Evolutionary conservation across 2,888 invertebrate species (phyloP), one percentile per base, ranked within the genome.

Genomic region (Microctonus aethiopoides): DNA sequence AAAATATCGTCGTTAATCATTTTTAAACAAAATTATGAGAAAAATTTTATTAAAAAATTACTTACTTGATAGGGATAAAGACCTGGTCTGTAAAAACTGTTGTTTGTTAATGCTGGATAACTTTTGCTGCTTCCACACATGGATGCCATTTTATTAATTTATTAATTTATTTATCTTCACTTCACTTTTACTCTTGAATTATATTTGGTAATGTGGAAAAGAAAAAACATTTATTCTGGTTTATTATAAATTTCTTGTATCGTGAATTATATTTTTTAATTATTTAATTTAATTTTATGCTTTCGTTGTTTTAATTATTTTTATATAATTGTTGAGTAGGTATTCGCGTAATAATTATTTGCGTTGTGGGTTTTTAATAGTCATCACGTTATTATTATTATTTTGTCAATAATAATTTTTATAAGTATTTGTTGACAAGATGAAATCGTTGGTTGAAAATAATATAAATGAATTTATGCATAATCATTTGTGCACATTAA

Each of bases 121-220:
- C 89, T 90, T 83, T 91, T 91, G 86, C 89, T 89, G 85, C 90
- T 90, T 82, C 90, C 90, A 83, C 90, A 90, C 89, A 91, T 89
- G 56, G 91, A 90, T 82, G 91, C 90, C 91, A 91, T 91, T 36
- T 34, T n/a, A n/a, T n/a, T n/a, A n/a, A 60, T 41, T 63, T 36
- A 57, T 34, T 59, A 41, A 10, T 52, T 59, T 69, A 60, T 32
- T 65, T 67, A 67, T 69, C 68, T 41, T n/a, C 20, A 22, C 52
- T 66, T 24, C 32, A 16, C 24, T 6, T 26, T 5, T 41, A 1
- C 29, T 22, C 13, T 57, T 57, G n/a, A n/a, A 59, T 59, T 32
- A 20, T 26, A 24, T 63, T 36, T 32, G 32, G 3, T 6, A n/a
- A 3, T 39, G 46, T n/a, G 20, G 7, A 46, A 16, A 16, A 16